Percentiles rank a stretch among this genome's conserved stretches.
These are phyloP conservation scores for Ellobium chinense DNA, from an alignment of 2,888 invertebrate species.

Conservation along the genomic window DNA sequence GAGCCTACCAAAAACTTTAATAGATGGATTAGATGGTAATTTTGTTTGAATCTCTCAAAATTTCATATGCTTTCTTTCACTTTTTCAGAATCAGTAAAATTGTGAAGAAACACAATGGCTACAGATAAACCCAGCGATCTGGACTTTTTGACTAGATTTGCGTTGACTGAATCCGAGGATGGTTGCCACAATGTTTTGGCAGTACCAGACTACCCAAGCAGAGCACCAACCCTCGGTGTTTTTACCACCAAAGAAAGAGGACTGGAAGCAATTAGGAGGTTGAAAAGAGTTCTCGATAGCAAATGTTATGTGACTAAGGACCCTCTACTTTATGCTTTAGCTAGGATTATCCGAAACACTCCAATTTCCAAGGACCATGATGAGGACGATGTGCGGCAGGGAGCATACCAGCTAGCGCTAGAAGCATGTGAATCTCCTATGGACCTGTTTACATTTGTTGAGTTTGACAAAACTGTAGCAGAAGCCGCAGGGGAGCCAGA, in stretches of 20 bases:
- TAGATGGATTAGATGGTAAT: too few relatives aligned
- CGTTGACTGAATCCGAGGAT: slow-evolving; percentile 36
- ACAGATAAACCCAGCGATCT: slow-evolving; percentile 15
- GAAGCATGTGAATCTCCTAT: slow-evolving; percentile 29
- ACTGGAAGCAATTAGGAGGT: slow-evolving; percentile 4
- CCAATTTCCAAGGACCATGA: slow-evolving; percentile 18
- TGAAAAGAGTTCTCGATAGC: slow-evolving; percentile 13
- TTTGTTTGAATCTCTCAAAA: too few relatives aligned
- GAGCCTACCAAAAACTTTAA: too few relatives aligned
- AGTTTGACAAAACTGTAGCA: slow-evolving; percentile 35
- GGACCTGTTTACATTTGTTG: slow-evolving; percentile 43
- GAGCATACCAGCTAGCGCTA: slow-evolving; percentile 14
- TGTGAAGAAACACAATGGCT: slow-evolving; percentile 8
- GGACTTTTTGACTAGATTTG: slow-evolving; percentile 36
- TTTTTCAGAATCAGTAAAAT: not conserved
- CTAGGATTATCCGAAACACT: slow-evolving; percentile 24
- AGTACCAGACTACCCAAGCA: not conserved
- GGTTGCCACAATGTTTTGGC: slow-evolving; percentile 15
- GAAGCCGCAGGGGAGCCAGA: not conserved
- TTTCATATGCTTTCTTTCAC: not conserved
- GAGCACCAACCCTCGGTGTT: not conserved
- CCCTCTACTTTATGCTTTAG: slow-evolving; percentile 28
- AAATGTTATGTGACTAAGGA: slow-evolving; percentile 35
- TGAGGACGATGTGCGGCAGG: slow-evolving; percentile 21
- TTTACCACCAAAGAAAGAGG: slow-evolving; percentile 23